Evolutionary conservation across 2,888 invertebrate genomes (phyloP), one percentile per base, ranked within the genome.

Genomic region (Congeria kusceri): DNA sequence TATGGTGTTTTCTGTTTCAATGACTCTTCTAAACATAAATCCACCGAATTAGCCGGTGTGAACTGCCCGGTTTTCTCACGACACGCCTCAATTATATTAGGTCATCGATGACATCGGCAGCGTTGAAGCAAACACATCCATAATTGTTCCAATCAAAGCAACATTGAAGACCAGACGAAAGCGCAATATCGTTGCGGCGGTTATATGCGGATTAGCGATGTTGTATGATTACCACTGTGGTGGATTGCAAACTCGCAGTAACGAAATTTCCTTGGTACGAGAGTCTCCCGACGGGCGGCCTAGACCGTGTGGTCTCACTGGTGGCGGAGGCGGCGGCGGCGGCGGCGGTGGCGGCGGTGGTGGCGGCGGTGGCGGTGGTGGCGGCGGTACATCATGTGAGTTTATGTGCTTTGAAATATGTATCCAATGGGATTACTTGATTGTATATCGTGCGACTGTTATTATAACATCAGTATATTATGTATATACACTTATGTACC

Each of bases 201-300:
- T 73, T 13, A 44, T 73, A 18, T 82, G 81, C 67, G 80, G 79
- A 13, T 53, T 82, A 20, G 63, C 47, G 3, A 44, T 84, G 32
- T 47, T 82, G 0, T 84, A 82, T 59, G 77, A 80, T 62, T 80
- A 75, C 47, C 29, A 23, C 9, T 84, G 84, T 65, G 77, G 76
- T 20, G 76, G 64, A n/a, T 59, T 66, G 13, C 71, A 67, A 47
- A 72, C 80, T 13, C 72, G 70, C 11, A 29, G 46, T 15, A 57
- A 62, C n/a, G 69, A 53, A 18, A 73, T 84, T 49, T 76, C 76
- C 4, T 53, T 85, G 13, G 70, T 76, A 7, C 49, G 85, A 5
- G 77, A 72, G 68, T 77, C 73, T 25, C 77, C 79, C 2, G 83
- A 77, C 9, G 29, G 79, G 49, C 77, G 79, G 13, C 77, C 83